Base-by-base conservation (phyloP, 2,797 vertebrate species). In the Melanotaenia boesemani region DNA sequence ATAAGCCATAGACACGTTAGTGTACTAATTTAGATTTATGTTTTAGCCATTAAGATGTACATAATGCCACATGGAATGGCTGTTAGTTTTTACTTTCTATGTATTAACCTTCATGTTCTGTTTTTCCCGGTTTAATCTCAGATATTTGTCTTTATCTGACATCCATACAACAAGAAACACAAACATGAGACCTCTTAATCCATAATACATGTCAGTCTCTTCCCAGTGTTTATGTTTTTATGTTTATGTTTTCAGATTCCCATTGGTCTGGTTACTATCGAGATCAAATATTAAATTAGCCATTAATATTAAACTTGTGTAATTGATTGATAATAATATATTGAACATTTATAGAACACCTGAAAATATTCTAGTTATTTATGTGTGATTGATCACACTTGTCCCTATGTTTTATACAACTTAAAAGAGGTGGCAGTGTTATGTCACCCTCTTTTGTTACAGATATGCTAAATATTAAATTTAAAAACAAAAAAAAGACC, bases 391-490 rank as follows among this genome's bases (percentile, higher is more conserved):
- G 55, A 10, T 77, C 50, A 62, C 34, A 63, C n/a, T 20, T 41
- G 16, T 39, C 3, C 41, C 4, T 60, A 6, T 73, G 20, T 67
- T 74, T 59, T 64, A 63, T 65, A 52, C 20, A 46, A 36, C 28
- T 73, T 61, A 16, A 18, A 63, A 60, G n/a, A 72, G 3, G 81
- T 77, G 70, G 20, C 55, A 77, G 67, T 83, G 82, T 57, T 74
- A 75, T 83, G 62, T 85, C 68, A 64, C 56, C 72, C 10, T 74
- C 48, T 67, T 22, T 20, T 70, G 28, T 55, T 48, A 54, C 37
- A 61, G 30, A 72, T 70, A 39, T 55, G 20, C 30, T 65, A 30
- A 69, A 48, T 57, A 44, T 77, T 68, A 30, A 30, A 30, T 2
- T 9, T 4, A 46, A 46, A 18, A n/a, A n/a, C n/a, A n/a, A n/a